Base-by-base conservation (phyloP, 2,888 invertebrate genomes). In the Ethmia dodecea region DNA sequence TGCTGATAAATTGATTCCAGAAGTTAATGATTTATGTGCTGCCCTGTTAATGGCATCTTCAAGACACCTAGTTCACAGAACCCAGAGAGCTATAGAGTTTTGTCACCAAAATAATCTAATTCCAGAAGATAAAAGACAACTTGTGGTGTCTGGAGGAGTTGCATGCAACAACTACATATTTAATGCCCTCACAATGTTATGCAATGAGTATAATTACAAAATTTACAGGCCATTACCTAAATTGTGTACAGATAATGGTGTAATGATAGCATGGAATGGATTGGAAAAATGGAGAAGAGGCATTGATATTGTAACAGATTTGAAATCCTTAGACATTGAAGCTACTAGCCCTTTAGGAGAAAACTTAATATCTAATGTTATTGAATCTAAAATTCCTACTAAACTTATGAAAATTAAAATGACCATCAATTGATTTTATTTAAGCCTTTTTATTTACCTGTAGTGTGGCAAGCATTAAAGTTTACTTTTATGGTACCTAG, bases 251-350 rank as follows among this genome's bases (percentile, higher is more conserved):
- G 99, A 99, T 73, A 99, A 99, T 88, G 99, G 99, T 12, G 91
- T 97, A 15, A 99, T 99, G 99, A 96, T 99, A 60, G 99, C 99
- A 16, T 99, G 99, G 98, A 98, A 98, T 86, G 98, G 97, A 3
- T 87, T 97, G 33, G 98, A 98, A 74, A 93, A 91, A 71, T 92
- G 90, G 86, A 74, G 56, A 41, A 72, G 67, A 37, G 75, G 88
- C 12, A 50, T 78, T 42, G 91, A 90, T 43, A 66, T 90, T 43
- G 51, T 78, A 31, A 74, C 58, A 43, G 87, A 94, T 64, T 81
- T 93, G 33, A 89, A 91, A 41, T 64, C 77, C 33, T 77, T 97
- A 27, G 89, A 91, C 49, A 86, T 91, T 43, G 80, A 90, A 64
- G 78, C 89, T 34, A 86, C 76, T 70, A 88, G 89, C 65, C 89